Conservation (phyloP, 2,888 invertebrate species). For the Callimorpha dominula region DNA sequence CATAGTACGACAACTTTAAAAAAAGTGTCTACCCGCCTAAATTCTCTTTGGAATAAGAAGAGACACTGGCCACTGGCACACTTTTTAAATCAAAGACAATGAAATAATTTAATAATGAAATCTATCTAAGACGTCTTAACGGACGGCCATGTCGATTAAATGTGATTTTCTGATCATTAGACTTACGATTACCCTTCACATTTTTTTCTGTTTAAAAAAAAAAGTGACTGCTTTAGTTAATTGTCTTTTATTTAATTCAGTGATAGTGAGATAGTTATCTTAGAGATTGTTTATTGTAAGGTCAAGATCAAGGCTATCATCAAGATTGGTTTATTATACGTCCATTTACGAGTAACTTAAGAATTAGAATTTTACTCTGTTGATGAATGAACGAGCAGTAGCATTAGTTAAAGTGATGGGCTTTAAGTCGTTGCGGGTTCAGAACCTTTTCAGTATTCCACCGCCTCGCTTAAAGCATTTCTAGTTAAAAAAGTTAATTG, state of each 20-base stretch:
- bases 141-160: conserved; percentile 61
- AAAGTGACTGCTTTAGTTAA: conserved; percentile 46
- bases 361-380: background rate
- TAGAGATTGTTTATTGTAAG: conserved; percentile 41
- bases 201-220: conserved; percentile 54
- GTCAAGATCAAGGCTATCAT: conserved; percentile 43
- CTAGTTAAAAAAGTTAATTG: no score
- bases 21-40: conserved; percentile 39
- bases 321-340: conserved; percentile 18
- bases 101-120: conserved; percentile 22
- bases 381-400: background rate
- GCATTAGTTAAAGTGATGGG: background rate
- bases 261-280: conserved; percentile 37
- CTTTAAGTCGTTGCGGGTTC: background rate
- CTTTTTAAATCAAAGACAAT: conserved; percentile 20
- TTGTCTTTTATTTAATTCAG: conserved; percentile 41
- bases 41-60: background rate
- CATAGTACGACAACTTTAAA: conserved; percentile 54
- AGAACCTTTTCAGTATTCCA: background rate
- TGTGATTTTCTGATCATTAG: conserved; percentile 51
- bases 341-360: background rate
- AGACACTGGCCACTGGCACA: conserved; percentile 3
- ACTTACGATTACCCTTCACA: conserved; percentile 67
- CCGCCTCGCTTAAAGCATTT: no score
- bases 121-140: conserved; percentile 60